phyloP scores from a whole-genome alignment of 2,797 vertebrate genomes.

The Enteromius mattozi region DNA sequence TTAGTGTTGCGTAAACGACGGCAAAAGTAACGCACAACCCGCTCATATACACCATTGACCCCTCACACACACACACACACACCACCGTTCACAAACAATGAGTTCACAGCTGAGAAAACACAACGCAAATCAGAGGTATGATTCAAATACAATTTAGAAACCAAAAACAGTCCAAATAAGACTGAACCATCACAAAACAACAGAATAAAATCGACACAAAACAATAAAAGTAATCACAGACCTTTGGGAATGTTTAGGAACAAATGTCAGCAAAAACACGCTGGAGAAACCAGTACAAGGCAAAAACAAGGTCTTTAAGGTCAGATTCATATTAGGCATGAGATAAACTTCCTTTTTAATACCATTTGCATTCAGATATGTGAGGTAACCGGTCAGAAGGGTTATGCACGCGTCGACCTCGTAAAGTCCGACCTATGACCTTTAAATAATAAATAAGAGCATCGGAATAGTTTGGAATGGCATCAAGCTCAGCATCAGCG shows the following conservation, averaged over 20 bases:
- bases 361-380: not conserved
- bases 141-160: slow-evolving; percentile 62
- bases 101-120: slow-evolving; percentile 75
- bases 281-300: slow-evolving; percentile 45
- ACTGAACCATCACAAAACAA: slow-evolving; percentile 55
- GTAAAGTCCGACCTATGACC: not conserved
- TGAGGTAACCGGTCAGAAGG: slow-evolving; percentile 16
- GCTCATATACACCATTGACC: slow-evolving; percentile 52
- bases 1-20: slow-evolving; percentile 65
- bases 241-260: slow-evolving; percentile 70
- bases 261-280: slow-evolving; percentile 57
- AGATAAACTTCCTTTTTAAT: not conserved
- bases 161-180: slow-evolving; percentile 39
- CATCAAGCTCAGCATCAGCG: not conserved
- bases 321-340: slow-evolving; percentile 13
- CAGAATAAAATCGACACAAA: slow-evolving; percentile 34
- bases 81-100: slow-evolving; percentile 56
- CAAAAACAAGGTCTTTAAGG: slow-evolving; percentile 43
- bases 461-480: slow-evolving; percentile 6
- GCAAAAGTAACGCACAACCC: not conserved
- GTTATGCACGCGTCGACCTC: not conserved
- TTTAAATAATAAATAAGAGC: slow-evolving; percentile 35
- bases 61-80: slow-evolving; percentile 60
- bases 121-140: slow-evolving; percentile 56
- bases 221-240: slow-evolving; percentile 65